These are phyloP conservation scores for Eospalax fontanierii DNA, from an alignment of 2,797 vertebrate genomes.

Conservation along the genomic window DNA sequence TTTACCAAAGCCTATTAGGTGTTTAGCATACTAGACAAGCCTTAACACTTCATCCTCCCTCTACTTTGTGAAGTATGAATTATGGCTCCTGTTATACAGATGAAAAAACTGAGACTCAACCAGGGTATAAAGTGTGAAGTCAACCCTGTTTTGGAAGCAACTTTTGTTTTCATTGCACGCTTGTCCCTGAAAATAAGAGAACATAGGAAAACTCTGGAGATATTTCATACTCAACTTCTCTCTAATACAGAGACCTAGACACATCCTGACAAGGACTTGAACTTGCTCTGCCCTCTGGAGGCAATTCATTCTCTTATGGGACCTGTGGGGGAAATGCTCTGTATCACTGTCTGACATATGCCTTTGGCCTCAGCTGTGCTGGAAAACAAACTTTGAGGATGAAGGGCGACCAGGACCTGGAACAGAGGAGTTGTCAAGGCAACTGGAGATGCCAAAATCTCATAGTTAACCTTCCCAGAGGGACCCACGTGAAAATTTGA, in stretches of 20 bases:
- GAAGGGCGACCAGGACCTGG: not conserved
- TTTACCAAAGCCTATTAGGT: not conserved
- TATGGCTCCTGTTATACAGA: not conserved
- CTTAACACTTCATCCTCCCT: not conserved
- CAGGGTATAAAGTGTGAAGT: not conserved
- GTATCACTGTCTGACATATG: not conserved
- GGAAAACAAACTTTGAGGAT: not conserved
- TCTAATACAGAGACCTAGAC: not conserved
- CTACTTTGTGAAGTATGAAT: not conserved
- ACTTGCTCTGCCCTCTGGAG: not conserved
- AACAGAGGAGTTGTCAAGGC: slow-evolving; percentile 17
- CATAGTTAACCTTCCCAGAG: not conserved
- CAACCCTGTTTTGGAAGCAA: slow-evolving; percentile 34
- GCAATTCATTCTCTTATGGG: not conserved
- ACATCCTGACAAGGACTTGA: not conserved
- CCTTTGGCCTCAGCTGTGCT: not conserved
- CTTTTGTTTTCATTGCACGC: not conserved
- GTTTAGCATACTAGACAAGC: not conserved
- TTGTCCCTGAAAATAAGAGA: not conserved
- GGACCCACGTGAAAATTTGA: not conserved
- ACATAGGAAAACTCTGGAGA: not conserved
- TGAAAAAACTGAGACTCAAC: not conserved
- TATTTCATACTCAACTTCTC: not conserved
- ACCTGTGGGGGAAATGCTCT: not conserved
- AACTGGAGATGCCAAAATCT: not conserved